Evolutionary conservation across 2,113 vertebrate genomes (phyloP).

Genomic region (Nanger granti): DNA sequence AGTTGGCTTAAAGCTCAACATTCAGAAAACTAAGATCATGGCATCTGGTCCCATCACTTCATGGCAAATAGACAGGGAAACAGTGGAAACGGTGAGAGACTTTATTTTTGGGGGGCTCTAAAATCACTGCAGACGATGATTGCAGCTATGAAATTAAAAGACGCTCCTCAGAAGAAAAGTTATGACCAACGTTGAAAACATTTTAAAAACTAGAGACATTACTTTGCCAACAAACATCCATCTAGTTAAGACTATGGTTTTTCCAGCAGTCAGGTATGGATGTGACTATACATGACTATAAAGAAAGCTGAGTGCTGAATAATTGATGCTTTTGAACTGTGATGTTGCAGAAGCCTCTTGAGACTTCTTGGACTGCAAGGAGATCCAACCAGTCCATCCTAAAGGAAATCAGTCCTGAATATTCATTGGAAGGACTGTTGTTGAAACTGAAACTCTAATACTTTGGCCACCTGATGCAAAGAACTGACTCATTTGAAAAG

Average conservation of each 20-base stretch:
- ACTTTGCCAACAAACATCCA: too few relatives aligned
- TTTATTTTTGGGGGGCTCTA: too few relatives aligned
- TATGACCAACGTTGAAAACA: too few relatives aligned
- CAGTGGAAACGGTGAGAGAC: too few relatives aligned
- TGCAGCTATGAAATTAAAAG: too few relatives aligned
- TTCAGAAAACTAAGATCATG: too few relatives aligned
- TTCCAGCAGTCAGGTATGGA: background rate
- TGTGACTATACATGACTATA: background rate
- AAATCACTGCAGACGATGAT: too few relatives aligned
- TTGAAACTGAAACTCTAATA: background rate
- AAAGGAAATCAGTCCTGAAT: background rate
- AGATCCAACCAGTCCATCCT: background rate
- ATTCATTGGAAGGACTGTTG: background rate
- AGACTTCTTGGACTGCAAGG: background rate
- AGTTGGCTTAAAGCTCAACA: too few relatives aligned
- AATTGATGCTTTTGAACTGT: background rate
- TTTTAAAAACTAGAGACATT: too few relatives aligned
- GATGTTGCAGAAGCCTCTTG: background rate
- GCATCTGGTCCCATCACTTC: too few relatives aligned
- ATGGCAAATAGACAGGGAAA: too few relatives aligned
- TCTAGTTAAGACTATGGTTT: background rate
- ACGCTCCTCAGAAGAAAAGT: too few relatives aligned
- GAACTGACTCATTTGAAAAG: background rate
- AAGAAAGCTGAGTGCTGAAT: background rate
- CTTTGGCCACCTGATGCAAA: background rate